These are phyloP conservation scores for Coptodon rendalli DNA, from an alignment of 2,113 vertebrate genomes.

Conservation along the genomic window DNA sequence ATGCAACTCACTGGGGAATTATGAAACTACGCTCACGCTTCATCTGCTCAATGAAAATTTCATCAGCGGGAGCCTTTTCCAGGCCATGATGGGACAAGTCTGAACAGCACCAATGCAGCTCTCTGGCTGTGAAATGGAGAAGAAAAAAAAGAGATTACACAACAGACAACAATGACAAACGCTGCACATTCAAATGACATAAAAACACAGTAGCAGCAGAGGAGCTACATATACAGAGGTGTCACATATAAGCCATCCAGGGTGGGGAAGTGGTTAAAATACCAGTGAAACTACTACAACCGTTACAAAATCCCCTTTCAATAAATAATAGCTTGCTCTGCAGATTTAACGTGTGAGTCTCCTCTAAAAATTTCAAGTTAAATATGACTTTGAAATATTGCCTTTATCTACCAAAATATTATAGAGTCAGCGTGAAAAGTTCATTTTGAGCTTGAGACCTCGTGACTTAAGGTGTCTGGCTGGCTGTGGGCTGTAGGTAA, in stretches of 20 bases:
- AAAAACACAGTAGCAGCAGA: not conserved
- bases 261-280: not conserved
- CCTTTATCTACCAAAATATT: not conserved
- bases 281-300: not conserved
- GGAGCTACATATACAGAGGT: not conserved
- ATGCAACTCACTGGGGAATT: slow-evolving; percentile 67
- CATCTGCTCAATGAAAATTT: slow-evolving; percentile 75
- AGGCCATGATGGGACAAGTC: slow-evolving; percentile 34
- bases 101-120: not conserved
- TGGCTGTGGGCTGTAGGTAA: slow-evolving; percentile 5
- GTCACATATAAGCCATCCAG: not conserved
- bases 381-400: not conserved
- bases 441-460: not conserved
- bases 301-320: not conserved
- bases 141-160: not conserved
- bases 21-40: slow-evolving; percentile 68
- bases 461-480: not conserved
- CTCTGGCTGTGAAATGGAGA: not conserved
- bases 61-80: slow-evolving; percentile 66
- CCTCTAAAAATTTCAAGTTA: not conserved
- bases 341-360: not conserved
- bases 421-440: slow-evolving; percentile 11
- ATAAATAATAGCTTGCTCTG: not conserved
- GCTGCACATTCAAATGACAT: not conserved
- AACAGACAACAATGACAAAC: not conserved